Evolutionary conservation across 2,888 invertebrate species (phyloP).

Genomic region (Drosophila flavopinicola): DNA sequence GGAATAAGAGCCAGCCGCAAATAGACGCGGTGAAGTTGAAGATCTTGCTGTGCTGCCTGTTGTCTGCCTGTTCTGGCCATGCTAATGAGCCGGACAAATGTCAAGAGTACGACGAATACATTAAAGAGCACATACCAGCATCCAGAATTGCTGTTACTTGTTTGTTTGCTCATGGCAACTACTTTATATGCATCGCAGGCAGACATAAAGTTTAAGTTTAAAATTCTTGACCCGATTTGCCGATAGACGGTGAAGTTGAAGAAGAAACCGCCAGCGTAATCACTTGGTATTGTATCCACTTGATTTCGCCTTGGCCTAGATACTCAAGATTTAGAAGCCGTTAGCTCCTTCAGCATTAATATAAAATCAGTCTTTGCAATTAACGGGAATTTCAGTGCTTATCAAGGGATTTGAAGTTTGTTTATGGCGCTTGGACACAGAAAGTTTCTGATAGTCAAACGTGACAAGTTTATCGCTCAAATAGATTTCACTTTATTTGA

Average conservation of each 20-base stretch:
- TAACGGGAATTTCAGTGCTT: slow-evolving; percentile 11
- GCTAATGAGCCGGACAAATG: slow-evolving; percentile 58
- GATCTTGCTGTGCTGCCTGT: slow-evolving; percentile 5
- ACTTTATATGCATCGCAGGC: slow-evolving; percentile 28
- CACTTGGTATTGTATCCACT: slow-evolving; percentile 29
- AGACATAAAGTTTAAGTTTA: slow-evolving; percentile 17
- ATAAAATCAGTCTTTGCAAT: slow-evolving; percentile 16
- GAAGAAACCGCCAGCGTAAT: slow-evolving; percentile 17
- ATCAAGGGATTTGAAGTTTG: slow-evolving; percentile 15
- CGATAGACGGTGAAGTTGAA: slow-evolving; percentile 11
- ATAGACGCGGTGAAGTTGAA: slow-evolving; percentile 19
- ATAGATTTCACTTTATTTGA: slow-evolving; percentile 10
- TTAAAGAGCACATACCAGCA: slow-evolving; percentile 4
- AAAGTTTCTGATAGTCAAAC: neutral
- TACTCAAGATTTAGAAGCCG: slow-evolving; percentile 22
- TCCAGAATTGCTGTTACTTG: slow-evolving; percentile 26
- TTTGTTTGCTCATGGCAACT: slow-evolving; percentile 5
- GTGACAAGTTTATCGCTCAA: slow-evolving; percentile 6
- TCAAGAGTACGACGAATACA: slow-evolving; percentile 27
- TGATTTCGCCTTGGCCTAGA: slow-evolving; percentile 44
- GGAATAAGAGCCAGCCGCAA: slow-evolving; percentile 12
- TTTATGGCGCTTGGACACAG: slow-evolving; percentile 5
- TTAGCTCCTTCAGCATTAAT: slow-evolving; percentile 4
- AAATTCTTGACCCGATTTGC: slow-evolving; percentile 56
- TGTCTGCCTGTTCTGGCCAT: slow-evolving; percentile 29